Conservation (phyloP, 2,113 vertebrate species). For the Fukomys damarensis region DNA sequence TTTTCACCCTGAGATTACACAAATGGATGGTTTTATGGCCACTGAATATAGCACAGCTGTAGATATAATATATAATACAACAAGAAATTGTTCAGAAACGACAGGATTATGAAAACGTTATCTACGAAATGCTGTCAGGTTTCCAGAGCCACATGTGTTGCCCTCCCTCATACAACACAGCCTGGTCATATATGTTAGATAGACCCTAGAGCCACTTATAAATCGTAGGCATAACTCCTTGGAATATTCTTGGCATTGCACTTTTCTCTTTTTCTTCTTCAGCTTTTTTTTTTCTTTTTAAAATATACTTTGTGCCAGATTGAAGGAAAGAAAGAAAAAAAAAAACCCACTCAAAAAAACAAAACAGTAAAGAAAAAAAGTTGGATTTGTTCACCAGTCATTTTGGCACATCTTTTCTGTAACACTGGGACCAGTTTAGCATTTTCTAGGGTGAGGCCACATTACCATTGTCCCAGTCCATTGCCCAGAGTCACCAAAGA, state of each 20-base stretch:
- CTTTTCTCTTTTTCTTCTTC: neutral
- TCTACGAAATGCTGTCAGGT: slow-evolving; percentile 69
- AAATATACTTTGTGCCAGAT: neutral
- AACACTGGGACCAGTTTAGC: slow-evolving; percentile 58
- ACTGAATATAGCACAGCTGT: slow-evolving; percentile 74
- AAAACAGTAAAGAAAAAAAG: neutral
- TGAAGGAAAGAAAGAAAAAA: neutral
- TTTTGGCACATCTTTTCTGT: slow-evolving; percentile 51
- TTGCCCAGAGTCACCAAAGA: slow-evolving; percentile 47
- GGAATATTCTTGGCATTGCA: slow-evolving; percentile 50
- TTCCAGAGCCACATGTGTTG: slow-evolving; percentile 75
- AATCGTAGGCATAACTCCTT: slow-evolving; percentile 72
- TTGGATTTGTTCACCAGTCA: slow-evolving; percentile 59
- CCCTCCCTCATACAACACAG: slow-evolving; percentile 54
- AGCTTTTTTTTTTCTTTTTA: neutral
- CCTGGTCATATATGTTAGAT: slow-evolving; percentile 68
- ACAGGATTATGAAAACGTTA: slow-evolving; percentile 55
- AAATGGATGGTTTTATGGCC: slow-evolving; percentile 79
- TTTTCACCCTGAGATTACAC: slow-evolving; percentile 77
- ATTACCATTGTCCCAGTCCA: neutral
- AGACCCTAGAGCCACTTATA: slow-evolving; percentile 72
- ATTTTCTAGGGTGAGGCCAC: slow-evolving; percentile 38
- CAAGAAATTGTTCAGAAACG: slow-evolving; percentile 66
- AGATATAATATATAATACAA: slow-evolving; percentile 64
- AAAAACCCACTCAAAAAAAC: neutral